phyloP scores from a whole-genome alignment of 2,797 vertebrate genomes.

The Kryptopterus vitreolus region DNA sequence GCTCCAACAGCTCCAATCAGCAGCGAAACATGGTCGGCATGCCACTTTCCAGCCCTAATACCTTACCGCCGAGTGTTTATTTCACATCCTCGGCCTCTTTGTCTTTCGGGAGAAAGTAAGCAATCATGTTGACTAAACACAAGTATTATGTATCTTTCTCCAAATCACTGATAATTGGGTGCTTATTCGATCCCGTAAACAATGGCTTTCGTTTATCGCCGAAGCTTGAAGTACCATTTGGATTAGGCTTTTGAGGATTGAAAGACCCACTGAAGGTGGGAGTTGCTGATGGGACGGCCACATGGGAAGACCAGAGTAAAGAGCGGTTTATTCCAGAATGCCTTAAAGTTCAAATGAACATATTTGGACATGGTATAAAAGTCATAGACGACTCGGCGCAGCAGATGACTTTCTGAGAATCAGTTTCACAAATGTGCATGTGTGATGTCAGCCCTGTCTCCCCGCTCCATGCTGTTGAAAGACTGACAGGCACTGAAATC shows the following conservation, averaged over 20 bases:
- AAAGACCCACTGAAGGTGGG: slow-evolving; percentile 33
- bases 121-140: slow-evolving; percentile 50
- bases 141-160: slow-evolving; percentile 56
- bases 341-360: slow-evolving; percentile 28
- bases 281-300: slow-evolving; percentile 31
- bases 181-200: slow-evolving; percentile 55
- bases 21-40: slow-evolving; percentile 57
- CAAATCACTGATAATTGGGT: slow-evolving; percentile 55
- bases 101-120: slow-evolving; percentile 45
- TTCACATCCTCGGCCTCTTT: slow-evolving; percentile 49
- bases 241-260: slow-evolving; percentile 35
- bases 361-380: slow-evolving; percentile 29
- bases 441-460: slow-evolving; percentile 15
- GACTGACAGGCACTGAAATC: slow-evolving; percentile 47
- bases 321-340: slow-evolving; percentile 32
- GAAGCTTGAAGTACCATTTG: slow-evolving; percentile 40
- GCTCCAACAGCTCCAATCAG: slow-evolving; percentile 52
- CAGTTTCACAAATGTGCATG: slow-evolving; percentile 16
- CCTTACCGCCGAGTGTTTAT: slow-evolving; percentile 54
- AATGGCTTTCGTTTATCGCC: slow-evolving; percentile 51
- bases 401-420: slow-evolving; percentile 2
- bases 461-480: slow-evolving; percentile 44
- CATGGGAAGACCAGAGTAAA: slow-evolving; percentile 32
- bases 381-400: slow-evolving; percentile 10
- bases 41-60: slow-evolving; percentile 46